Evolutionary conservation across 35 echinoderm and acorn worm genomes (phyloP).

Genomic region (Chiridota heheva): DNA sequence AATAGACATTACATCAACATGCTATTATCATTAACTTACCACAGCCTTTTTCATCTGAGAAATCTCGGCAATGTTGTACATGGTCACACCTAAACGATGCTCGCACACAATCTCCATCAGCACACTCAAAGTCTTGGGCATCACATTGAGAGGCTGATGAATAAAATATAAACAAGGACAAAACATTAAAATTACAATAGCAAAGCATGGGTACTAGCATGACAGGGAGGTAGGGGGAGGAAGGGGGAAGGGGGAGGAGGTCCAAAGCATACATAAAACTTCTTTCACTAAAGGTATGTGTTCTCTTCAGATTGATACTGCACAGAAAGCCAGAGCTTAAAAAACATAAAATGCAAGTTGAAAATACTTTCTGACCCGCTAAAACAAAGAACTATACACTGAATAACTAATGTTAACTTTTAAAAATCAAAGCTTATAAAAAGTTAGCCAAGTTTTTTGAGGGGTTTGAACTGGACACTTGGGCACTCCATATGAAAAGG

Average conservation of each 20-base stretch:
- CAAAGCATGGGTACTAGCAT: neutral
- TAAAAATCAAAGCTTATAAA: too few species aligned
- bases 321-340: too few species aligned
- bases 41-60: slow-evolving; percentile 64
- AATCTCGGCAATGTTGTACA: slow-evolving; percentile 80
- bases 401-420: too few species aligned
- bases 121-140: slow-evolving; percentile 44
- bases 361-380: too few species aligned
- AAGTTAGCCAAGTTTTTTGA: too few species aligned
- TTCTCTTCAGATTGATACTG: too few species aligned
- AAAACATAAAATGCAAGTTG: too few species aligned
- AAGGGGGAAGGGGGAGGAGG: neutral
- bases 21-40: slow-evolving; percentile 34
- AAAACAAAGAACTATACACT: too few species aligned
- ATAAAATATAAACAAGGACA: neutral
- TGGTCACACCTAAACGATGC: slow-evolving; percentile 67
- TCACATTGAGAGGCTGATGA: slow-evolving; percentile 29
- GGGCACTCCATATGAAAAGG: too few species aligned
- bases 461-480: too few species aligned
- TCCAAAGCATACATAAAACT: neutral
- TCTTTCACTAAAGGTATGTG: too few species aligned
- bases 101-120: slow-evolving; percentile 60
- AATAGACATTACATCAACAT: too few species aligned
- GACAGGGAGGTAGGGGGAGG: neutral
- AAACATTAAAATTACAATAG: neutral